phyloP scores from a whole-genome alignment of 2,797 vertebrate genomes.

The Sphaeramia orbicularis region DNA sequence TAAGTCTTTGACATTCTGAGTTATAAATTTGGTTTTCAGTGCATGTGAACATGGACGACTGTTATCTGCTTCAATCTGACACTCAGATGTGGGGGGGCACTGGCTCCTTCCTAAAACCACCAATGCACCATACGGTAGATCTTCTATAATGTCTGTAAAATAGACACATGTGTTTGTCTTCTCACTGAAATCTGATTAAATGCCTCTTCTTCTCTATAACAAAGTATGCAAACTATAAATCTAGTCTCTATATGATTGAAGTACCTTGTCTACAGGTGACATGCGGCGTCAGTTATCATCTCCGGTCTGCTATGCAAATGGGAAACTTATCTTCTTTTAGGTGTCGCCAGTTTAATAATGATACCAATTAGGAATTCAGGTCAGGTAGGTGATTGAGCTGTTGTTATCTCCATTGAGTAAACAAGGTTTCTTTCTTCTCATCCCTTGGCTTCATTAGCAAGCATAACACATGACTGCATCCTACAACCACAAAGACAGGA shows the following conservation, averaged over 20 bases:
- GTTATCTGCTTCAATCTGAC: no score
- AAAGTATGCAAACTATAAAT: conserved; percentile 46
- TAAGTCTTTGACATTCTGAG: no score
- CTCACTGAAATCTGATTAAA: conserved; percentile 21
- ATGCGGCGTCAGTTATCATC: conserved; percentile 59
- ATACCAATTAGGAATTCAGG: conserved; percentile 79
- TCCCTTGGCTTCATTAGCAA: conserved; percentile 77
- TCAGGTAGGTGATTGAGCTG: conserved; percentile 80
- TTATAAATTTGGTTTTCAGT: no score
- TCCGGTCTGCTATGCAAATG: conserved; percentile 67
- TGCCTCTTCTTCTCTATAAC: conserved; percentile 19
- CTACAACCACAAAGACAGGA: conserved; percentile 52
- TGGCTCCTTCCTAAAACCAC: no score
- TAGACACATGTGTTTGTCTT: background rate
- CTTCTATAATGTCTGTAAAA: background rate
- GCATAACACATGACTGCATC: conserved; percentile 58
- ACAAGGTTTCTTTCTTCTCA: conserved; percentile 79
- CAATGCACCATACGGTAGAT: conserved; percentile 8
- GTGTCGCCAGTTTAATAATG: conserved; percentile 78
- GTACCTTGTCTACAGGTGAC: conserved; percentile 47
- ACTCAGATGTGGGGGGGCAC: no score
- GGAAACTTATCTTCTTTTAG: conserved; percentile 67
- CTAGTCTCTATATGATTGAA: conserved; percentile 36
- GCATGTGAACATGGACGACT: no score
- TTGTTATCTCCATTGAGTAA: conserved; percentile 81